Conservation (phyloP, 2,113 vertebrate species). For the Mormoops blainvillei region DNA sequence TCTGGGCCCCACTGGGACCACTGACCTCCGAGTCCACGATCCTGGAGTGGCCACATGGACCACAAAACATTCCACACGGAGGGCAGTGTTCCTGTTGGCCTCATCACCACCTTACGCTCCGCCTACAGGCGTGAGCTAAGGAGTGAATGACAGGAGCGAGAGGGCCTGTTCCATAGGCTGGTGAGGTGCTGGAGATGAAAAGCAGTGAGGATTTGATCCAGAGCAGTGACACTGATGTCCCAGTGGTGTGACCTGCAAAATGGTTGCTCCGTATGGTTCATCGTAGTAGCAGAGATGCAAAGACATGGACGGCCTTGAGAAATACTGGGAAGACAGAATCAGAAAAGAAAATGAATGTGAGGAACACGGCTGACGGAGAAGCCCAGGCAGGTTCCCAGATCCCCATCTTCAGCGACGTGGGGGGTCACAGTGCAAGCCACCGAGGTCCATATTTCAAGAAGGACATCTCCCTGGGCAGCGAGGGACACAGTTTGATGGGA, state of each 20-base stretch:
- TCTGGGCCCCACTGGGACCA: background rate
- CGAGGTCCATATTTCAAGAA: background rate
- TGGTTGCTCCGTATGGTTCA: background rate
- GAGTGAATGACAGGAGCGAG: background rate
- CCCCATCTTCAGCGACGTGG: too few species aligned
- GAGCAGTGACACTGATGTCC: background rate
- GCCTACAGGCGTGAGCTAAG: background rate
- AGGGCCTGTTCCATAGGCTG: background rate
- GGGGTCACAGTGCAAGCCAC: too few species aligned
- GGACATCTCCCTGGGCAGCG: background rate
- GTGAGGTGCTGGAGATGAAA: background rate
- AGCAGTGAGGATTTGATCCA: background rate
- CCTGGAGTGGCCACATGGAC: background rate
- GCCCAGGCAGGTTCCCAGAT: background rate
- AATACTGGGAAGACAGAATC: background rate
- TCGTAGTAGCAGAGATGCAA: background rate
- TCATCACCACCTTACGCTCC: background rate
- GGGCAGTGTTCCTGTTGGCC: background rate
- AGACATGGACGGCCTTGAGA: background rate
- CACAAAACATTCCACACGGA: background rate
- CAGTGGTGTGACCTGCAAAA: background rate
- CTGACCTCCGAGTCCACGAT: background rate
- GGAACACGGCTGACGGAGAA: background rate
- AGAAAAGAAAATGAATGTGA: background rate
- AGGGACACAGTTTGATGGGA: background rate